Percentiles rank a stretch among this genome's conserved stretches.
These are phyloP conservation scores for Pholis gunnellus DNA, from an alignment of 2,113 vertebrate species.

Conservation along the genomic window DNA sequence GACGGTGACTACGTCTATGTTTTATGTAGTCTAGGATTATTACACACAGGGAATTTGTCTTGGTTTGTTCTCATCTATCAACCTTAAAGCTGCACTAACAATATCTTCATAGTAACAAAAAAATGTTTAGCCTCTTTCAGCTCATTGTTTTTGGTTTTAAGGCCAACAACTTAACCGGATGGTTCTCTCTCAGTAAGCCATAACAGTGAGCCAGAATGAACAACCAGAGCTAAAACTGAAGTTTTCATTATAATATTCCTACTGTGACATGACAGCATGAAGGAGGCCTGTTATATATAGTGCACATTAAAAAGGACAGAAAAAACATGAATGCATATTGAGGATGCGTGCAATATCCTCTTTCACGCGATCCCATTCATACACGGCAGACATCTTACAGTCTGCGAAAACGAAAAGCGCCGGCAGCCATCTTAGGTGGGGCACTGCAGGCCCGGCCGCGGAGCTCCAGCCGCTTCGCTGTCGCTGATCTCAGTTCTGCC, in stretches of 20 bases:
- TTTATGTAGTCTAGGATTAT: background rate
- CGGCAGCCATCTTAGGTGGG: slow-evolving; percentile 27
- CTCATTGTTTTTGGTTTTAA: background rate
- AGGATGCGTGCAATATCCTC: background rate
- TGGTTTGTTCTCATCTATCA: background rate
- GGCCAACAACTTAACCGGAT: no score
- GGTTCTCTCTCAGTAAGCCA: background rate
- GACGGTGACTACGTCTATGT: no score
- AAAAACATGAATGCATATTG: background rate
- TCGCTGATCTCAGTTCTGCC: background rate
- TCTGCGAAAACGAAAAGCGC: background rate
- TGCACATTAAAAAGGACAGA: background rate
- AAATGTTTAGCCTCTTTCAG: background rate
- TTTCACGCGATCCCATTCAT: background rate
- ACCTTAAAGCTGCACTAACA: background rate
- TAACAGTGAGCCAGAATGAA: no score
- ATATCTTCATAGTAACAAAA: background rate
- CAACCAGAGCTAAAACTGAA: no score
- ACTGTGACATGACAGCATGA: background rate
- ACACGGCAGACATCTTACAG: slow-evolving; percentile 12
- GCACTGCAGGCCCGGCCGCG: background rate
- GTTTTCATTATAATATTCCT: background rate
- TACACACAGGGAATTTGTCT: background rate
- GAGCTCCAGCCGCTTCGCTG: background rate
- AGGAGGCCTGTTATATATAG: background rate